These are phyloP conservation scores for Tetraneura akinire DNA, from an alignment of 1,140 invertebrate genomes.

Conservation along the genomic window DNA sequence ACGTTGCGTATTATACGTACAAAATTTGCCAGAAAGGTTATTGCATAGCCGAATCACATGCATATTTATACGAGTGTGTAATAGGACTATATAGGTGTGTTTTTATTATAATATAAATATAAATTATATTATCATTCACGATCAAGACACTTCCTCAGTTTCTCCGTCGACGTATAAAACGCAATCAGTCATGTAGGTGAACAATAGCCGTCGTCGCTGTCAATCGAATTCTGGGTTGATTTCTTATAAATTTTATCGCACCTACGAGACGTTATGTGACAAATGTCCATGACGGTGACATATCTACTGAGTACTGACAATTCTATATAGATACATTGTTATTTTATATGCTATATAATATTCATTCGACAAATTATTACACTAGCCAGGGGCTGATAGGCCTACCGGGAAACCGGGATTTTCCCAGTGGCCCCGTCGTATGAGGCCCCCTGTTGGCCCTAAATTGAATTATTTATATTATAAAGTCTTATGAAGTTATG, in stretches of 20 bases:
- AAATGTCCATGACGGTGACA: background rate
- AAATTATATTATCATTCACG: conserved; percentile 22
- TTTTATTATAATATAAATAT: too few species aligned
- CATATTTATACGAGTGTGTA: background rate
- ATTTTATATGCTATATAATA: too few species aligned
- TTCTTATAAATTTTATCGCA: conserved; percentile 15
- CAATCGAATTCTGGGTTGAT: background rate
- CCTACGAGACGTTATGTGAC: conserved; percentile 17
- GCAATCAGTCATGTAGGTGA: conserved; percentile 17
- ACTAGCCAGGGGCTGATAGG: too few species aligned
- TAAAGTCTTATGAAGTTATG: too few species aligned
- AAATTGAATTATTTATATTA: too few species aligned
- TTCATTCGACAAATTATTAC: too few species aligned
- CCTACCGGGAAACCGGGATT: too few species aligned
- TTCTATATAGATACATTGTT: too few species aligned
- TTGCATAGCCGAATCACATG: conserved; percentile 14
- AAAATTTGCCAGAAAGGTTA: conserved; percentile 22
- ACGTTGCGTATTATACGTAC: background rate
- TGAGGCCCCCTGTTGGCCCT: too few species aligned
- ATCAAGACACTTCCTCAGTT: too few species aligned
- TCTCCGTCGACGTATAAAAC: background rate
- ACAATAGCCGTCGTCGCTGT: background rate
- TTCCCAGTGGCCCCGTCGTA: too few species aligned
- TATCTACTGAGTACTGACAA: background rate
- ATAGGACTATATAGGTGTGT: conserved; percentile 17